Evolutionary conservation across 2,113 vertebrate species (phyloP).

Genomic region (Bettongia penicillata): DNA sequence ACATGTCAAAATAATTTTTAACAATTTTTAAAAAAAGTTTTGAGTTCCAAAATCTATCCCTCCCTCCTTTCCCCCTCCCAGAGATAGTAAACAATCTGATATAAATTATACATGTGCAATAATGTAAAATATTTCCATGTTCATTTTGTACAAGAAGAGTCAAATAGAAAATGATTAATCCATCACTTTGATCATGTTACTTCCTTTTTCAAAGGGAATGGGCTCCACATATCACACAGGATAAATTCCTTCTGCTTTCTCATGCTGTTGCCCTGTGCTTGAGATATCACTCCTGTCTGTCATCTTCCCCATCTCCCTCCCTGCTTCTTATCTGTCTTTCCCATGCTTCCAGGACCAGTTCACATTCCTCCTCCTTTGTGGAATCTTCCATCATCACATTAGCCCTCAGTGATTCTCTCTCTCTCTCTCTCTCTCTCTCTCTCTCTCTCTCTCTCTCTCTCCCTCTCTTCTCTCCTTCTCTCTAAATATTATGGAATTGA

Average conservation of each 20-base stretch:
- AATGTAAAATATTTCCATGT: too few species aligned
- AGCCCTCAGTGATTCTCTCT: background rate
- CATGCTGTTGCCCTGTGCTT: fast-evolving
- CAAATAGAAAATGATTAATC: background rate
- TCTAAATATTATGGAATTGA: too few species aligned
- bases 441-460: too few species aligned
- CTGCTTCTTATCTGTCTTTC: background rate
- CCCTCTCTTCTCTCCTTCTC: too few species aligned
- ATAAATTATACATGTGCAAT: too few species aligned
- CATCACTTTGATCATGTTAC: background rate
- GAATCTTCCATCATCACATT: background rate
- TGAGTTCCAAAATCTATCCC: too few species aligned
- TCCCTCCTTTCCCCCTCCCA: too few species aligned
- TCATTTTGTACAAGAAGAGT: too few species aligned
- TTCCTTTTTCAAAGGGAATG: background rate
- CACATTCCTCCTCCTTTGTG: background rate
- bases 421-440: too few species aligned
- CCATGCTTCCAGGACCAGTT: background rate
- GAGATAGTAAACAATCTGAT: too few species aligned
- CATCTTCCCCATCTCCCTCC: background rate
- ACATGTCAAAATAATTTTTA: too few species aligned
- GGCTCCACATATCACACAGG: background rate
- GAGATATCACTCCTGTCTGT: background rate
- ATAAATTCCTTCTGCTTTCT: background rate
- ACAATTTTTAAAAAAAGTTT: too few species aligned